Conservation (phyloP, 2,888 invertebrate species). For the Eupithecia abbreviata region DNA sequence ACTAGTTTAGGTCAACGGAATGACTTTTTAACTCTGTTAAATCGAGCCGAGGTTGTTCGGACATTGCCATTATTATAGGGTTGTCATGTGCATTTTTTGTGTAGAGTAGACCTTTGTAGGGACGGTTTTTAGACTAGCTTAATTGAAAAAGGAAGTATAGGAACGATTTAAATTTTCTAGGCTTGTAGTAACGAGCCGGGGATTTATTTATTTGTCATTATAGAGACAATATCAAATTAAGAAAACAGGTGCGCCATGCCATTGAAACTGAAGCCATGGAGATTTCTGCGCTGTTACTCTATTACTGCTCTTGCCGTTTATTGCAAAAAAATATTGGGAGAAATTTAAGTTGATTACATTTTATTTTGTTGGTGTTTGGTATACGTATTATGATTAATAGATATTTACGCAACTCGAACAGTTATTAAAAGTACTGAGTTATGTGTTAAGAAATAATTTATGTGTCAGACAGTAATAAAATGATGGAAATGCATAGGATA, state of each 20-base stretch:
- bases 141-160: not conserved
- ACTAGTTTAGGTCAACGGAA: conserved; percentile 55
- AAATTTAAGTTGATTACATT: not conserved
- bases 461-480: not conserved
- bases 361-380: not conserved
- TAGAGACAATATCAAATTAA: not conserved
- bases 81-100: not conserved
- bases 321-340: not conserved
- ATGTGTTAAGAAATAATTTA: not conserved
- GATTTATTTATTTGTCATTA: not conserved
- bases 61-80: conserved; percentile 65
- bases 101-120: not conserved
- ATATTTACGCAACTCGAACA: too few species aligned
- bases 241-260: not conserved
- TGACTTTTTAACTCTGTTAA: conserved; percentile 53
- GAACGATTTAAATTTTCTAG: not conserved
- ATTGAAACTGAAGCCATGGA: not conserved
- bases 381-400: not conserved
- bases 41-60: conserved; percentile 68
- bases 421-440: not conserved
- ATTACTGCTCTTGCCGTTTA: not conserved
- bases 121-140: not conserved
- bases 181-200: not conserved
- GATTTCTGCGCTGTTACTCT: not conserved
- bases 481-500: not conserved